Evolutionary conservation across 2,113 vertebrate species (phyloP).

Genomic region (Leptosomus discolor): DNA sequence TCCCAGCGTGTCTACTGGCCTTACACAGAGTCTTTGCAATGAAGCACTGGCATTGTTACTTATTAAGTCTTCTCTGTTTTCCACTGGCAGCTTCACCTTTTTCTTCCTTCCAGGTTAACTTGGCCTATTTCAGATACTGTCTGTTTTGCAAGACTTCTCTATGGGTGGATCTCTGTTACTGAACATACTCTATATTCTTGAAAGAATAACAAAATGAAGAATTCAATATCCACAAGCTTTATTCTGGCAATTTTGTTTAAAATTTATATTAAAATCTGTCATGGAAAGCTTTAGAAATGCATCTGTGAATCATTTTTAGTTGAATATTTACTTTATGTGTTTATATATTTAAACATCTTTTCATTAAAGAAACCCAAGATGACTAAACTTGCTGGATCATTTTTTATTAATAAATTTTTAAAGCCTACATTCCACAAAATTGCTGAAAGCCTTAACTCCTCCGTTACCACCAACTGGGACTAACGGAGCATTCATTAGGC

Average conservation of each 20-base stretch:
- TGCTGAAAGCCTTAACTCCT: conserved; percentile 22
- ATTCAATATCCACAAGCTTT: neutral
- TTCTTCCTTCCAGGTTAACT: neutral
- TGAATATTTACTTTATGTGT: conserved; percentile 4
- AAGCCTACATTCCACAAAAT: neutral
- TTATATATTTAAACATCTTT: conserved; percentile 29
- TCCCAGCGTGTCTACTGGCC: neutral
- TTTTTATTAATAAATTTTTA: conserved; percentile 8
- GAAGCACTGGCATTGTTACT: neutral
- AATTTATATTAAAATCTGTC: conserved; percentile 26
- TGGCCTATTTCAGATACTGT: neutral
- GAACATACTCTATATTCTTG: neutral
- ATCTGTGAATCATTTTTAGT: neutral
- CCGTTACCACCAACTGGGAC: neutral
- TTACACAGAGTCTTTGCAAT: neutral
- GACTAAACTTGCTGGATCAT: neutral
- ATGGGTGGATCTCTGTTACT: neutral
- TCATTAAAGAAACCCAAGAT: neutral
- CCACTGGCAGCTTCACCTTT: neutral
- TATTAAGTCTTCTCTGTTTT: rapidly evolving
- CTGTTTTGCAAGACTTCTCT: neutral
- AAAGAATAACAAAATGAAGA: neutral
- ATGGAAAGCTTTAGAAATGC: conserved; percentile 6
- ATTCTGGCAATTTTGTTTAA: conserved; percentile 4
- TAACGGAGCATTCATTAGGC: neutral